phyloP scores from a whole-genome alignment of 1,140 invertebrate genomes.

The Akabosia matsudoensis region DNA sequence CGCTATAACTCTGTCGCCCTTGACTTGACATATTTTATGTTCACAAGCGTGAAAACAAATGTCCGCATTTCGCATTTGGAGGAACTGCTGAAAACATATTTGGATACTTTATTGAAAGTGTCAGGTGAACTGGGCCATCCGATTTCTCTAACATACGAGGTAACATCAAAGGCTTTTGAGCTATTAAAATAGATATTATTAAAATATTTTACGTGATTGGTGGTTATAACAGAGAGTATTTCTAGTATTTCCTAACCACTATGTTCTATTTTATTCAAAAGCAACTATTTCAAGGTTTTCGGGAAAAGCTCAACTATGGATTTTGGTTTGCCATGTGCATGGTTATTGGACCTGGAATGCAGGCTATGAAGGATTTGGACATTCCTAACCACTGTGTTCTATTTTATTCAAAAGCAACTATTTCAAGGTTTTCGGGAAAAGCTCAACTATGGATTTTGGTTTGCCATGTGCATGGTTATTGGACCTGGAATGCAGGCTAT shows the following conservation, averaged over 20 bases:
- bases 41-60: background rate
- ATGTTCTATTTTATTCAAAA: background rate
- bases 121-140: background rate
- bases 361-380: no score
- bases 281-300: background rate
- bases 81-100: background rate
- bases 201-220: no score
- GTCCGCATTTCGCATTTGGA: background rate
- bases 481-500: background rate
- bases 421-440: background rate
- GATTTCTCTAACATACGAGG: background rate
- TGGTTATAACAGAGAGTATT: no score
- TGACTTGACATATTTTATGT: background rate
- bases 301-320: background rate
- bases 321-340: constrained; percentile 9
- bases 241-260: no score
- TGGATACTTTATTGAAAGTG: background rate
- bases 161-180: background rate
- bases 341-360: background rate
- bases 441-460: constrained; percentile 10
- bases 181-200: no score
- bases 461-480: background rate
- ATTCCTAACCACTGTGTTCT: no score
- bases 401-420: background rate
- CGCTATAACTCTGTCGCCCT: background rate